Evolutionary conservation across 2,888 invertebrate genomes (phyloP).

Genomic region (Augiades crinisus): DNA sequence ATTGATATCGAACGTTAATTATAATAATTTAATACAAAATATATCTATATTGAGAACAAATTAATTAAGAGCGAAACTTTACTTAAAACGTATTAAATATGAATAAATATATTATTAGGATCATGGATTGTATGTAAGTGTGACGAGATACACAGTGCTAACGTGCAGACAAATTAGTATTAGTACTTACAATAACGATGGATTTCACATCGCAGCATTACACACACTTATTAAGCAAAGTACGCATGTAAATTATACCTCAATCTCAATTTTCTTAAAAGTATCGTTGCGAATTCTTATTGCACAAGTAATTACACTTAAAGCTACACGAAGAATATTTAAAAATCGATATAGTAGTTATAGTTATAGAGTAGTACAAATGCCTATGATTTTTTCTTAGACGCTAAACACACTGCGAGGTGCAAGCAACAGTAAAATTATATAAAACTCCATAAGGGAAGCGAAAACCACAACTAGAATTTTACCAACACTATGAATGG

Average conservation of each 20-base stretch:
- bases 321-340: slow-evolving; percentile 21
- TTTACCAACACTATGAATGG: background rate
- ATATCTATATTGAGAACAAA: background rate
- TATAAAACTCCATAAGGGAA: background rate
- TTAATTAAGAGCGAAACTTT: background rate
- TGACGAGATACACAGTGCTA: too few relatives aligned
- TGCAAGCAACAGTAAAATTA: background rate
- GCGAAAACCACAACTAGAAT: background rate
- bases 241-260: background rate
- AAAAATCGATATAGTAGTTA: slow-evolving; percentile 10
- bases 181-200: background rate
- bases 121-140: background rate
- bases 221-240: background rate
- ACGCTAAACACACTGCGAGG: slow-evolving; percentile 2
- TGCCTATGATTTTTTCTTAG: slow-evolving; percentile 3
- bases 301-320: slow-evolving; percentile 25
- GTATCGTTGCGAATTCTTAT: slow-evolving; percentile 19
- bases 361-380: background rate
- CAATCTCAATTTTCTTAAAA: slow-evolving; percentile 2
- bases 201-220: background rate
- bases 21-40: background rate
- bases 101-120: background rate
- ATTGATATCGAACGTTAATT: background rate
- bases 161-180: too few relatives aligned
- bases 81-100: background rate